Evolutionary conservation across 2,888 invertebrate species (phyloP).

Genomic region (Trichopoda pennipes): DNA sequence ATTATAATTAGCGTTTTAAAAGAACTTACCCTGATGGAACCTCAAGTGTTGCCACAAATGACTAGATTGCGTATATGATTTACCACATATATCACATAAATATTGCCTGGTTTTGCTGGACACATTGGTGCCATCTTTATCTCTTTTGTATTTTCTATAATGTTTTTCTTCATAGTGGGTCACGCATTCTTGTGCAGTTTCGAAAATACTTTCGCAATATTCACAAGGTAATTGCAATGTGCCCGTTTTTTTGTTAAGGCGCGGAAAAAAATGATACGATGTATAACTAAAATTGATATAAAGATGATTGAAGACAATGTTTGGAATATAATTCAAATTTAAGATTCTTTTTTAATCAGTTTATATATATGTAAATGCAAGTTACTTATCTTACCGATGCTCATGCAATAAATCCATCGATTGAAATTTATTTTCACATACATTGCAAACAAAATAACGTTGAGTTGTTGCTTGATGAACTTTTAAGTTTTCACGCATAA

Average conservation of each 20-base stretch:
- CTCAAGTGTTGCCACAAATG: slow-evolving; percentile 86
- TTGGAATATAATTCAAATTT: too few species aligned
- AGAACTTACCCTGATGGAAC: slow-evolving; percentile 83
- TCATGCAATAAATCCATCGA: slow-evolving; percentile 78
- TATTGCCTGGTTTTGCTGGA: slow-evolving; percentile 80
- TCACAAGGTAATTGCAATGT: slow-evolving; percentile 77
- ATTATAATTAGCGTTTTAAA: background rate
- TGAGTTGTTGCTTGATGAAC: slow-evolving; percentile 72
- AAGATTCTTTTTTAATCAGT: too few species aligned
- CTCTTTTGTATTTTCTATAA: slow-evolving; percentile 81
- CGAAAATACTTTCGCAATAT: slow-evolving; percentile 77
- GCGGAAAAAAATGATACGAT: slow-evolving; percentile 79
- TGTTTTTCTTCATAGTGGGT: slow-evolving; percentile 83
- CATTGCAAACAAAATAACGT: slow-evolving; percentile 79
- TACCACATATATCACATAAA: slow-evolving; percentile 84
- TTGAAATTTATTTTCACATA: slow-evolving; percentile 78
- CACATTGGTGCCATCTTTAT: slow-evolving; percentile 75
- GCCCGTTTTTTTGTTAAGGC: slow-evolving; percentile 72
- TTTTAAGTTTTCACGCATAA: slow-evolving; percentile 76
- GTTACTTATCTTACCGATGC: slow-evolving; percentile 76
- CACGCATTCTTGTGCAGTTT: slow-evolving; percentile 77
- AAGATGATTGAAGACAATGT: too few species aligned
- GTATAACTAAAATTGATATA: slow-evolving; percentile 73
- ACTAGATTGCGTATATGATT: slow-evolving; percentile 84
- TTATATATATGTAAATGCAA: too few species aligned